These are phyloP conservation scores for Eulemur macaco DNA, from an alignment of 2,113 vertebrate species.

Conservation along the genomic window DNA sequence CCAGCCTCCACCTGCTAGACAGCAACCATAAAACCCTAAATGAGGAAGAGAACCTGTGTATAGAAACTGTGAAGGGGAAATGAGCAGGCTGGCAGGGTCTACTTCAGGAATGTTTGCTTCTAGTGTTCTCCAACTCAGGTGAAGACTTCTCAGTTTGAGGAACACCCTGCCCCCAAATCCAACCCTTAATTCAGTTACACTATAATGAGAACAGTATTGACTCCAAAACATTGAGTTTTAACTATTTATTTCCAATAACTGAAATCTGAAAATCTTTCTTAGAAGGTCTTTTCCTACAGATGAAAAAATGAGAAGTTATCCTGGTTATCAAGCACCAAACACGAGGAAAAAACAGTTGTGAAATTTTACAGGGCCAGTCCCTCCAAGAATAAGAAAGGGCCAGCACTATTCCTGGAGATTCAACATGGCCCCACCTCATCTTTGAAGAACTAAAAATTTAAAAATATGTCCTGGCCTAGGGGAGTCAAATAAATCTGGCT, in stretches of 20 bases:
- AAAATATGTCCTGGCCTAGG: background rate
- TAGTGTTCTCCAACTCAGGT: background rate
- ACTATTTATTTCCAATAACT: background rate
- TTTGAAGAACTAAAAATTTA: background rate
- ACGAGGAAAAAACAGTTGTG: background rate
- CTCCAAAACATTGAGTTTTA: background rate
- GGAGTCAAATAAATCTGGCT: background rate
- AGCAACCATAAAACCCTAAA: background rate
- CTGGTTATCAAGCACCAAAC: background rate
- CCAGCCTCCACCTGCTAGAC: rapidly evolving
- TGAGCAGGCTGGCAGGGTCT: background rate
- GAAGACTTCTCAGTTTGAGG: background rate
- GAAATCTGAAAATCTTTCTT: background rate
- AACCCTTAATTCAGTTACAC: background rate
- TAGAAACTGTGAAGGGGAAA: background rate
- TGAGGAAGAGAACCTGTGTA: background rate
- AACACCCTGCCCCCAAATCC: rapidly evolving
- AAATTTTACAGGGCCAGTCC: background rate
- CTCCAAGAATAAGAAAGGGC: background rate
- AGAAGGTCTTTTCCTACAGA: background rate
- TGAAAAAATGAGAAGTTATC: background rate
- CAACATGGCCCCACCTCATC: background rate
- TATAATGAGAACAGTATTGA: background rate
- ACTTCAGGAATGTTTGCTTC: background rate
- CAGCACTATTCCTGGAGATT: background rate